These are phyloP conservation scores for Heliocidaris tuberculata DNA, from an alignment of 35 echinoderm and acorn worm species.

Conservation along the genomic window DNA sequence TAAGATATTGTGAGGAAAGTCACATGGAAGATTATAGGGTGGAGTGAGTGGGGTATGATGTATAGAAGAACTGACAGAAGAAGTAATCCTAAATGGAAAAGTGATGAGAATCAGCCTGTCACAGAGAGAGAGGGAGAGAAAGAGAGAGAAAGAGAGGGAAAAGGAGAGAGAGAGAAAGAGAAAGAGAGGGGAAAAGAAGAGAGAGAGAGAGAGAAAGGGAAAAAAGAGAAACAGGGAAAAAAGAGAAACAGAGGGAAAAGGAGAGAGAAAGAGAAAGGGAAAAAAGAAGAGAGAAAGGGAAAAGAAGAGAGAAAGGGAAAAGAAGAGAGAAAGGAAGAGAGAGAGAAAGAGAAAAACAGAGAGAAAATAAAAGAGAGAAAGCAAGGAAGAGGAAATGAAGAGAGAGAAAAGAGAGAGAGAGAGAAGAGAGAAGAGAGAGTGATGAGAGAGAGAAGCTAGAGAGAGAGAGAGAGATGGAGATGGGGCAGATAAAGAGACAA, in stretches of 20 bases:
- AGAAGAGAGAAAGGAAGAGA: background rate
- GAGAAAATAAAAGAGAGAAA: background rate
- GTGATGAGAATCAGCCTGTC: background rate
- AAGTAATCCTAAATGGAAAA: background rate
- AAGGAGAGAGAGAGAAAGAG: background rate
- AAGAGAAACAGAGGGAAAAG: background rate
- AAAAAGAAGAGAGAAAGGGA: background rate
- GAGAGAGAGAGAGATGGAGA: no score
- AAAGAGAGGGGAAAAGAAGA: background rate
- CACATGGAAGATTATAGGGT: no score
- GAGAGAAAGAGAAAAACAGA: background rate
- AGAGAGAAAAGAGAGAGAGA: background rate
- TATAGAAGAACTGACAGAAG: background rate
- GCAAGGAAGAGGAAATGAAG: background rate
- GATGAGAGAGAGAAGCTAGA: background rate
- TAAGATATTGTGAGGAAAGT: no score
- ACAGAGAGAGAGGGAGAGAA: background rate
- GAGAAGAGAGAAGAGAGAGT: background rate
- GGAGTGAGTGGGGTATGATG: background rate
- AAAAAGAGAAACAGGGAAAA: background rate
- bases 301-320: background rate
- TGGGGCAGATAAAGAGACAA: background rate
- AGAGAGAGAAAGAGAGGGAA: background rate
- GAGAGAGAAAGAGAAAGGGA: background rate
- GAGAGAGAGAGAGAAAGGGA: background rate